Conservation (phyloP, 2,797 vertebrate species). For the Leucoraja ocellata region DNA sequence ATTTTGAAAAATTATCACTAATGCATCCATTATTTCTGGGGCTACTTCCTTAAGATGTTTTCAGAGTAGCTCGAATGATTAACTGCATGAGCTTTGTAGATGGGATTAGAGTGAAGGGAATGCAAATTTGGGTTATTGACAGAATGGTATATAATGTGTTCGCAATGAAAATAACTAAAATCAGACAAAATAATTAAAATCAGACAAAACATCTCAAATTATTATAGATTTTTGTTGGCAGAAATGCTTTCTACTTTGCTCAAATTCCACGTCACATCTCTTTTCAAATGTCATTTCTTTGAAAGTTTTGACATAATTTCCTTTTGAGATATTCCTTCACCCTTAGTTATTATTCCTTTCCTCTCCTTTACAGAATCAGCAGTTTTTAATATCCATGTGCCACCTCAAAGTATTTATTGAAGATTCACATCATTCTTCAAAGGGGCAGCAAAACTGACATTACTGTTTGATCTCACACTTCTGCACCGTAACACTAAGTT, state of each 20-base stretch:
- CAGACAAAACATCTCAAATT: not conserved
- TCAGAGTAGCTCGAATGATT: too few species aligned
- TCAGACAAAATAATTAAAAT: not conserved
- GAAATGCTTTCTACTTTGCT: not conserved
- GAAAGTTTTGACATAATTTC: constrained; percentile 12
- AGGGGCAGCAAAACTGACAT: not conserved
- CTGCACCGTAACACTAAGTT: not conserved
- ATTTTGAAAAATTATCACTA: too few species aligned
- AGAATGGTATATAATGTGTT: not conserved
- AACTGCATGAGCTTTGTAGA: not conserved
- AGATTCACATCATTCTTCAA: constrained; percentile 17
- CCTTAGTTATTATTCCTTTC: constrained; percentile 13
- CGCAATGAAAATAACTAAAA: not conserved
- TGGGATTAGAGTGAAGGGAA: too few species aligned
- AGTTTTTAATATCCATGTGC: not conserved
- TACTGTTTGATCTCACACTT: not conserved
- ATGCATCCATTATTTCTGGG: too few species aligned
- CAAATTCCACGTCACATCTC: not conserved
- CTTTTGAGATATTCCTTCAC: constrained; percentile 13
- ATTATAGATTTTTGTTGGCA: not conserved
- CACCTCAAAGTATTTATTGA: not conserved
- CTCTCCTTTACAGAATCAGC: constrained; percentile 14
- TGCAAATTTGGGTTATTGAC: too few species aligned
- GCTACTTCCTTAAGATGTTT: too few species aligned
- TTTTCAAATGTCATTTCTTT: constrained; percentile 18